A percentile compares a stretch with the other conserved stretches of the same genome.
Evolutionary conservation across 2,797 vertebrate genomes (phyloP).

Genomic region (Glyptemys insculpta): DNA sequence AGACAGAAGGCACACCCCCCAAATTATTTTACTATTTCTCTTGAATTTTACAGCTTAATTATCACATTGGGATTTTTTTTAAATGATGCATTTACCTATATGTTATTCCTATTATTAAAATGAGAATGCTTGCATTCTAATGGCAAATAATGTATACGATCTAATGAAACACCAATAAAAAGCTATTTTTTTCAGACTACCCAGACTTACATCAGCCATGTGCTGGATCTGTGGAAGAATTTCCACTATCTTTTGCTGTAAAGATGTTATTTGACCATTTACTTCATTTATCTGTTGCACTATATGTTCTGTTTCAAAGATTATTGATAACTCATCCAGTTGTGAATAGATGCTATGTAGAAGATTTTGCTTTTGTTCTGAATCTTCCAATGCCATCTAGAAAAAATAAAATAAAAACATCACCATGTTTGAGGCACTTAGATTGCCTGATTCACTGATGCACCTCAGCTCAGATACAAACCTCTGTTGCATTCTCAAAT

Average conservation of each 20-base stretch:
- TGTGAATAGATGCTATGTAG: slow-evolving; percentile 84
- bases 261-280: slow-evolving; percentile 80
- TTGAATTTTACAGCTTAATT: not conserved
- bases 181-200: not conserved
- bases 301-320: slow-evolving; percentile 84
- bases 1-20: not conserved
- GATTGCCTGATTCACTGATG: not conserved
- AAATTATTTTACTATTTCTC: not conserved
- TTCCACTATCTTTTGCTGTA: slow-evolving; percentile 86
- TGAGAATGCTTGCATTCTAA: not conserved
- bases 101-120: not conserved
- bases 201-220: slow-evolving; percentile 87
- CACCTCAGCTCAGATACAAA: not conserved
- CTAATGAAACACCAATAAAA: not conserved
- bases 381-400: slow-evolving; percentile 92
- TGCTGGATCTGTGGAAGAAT: slow-evolving; percentile 88
- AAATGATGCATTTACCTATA: not conserved
- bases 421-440: not conserved
- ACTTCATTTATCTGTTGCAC: slow-evolving; percentile 82
- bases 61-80: not conserved
- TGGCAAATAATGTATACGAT: not conserved
- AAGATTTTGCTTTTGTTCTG: slow-evolving; percentile 88
- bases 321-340: slow-evolving; percentile 86
- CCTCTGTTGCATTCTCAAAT: not conserved
- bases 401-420: slow-evolving; percentile 11